Percentiles rank a stretch among this genome's conserved stretches.
These are phyloP conservation scores for Phoxinus dragarum DNA, from an alignment of 2,797 vertebrate genomes.

Conservation along the genomic window DNA sequence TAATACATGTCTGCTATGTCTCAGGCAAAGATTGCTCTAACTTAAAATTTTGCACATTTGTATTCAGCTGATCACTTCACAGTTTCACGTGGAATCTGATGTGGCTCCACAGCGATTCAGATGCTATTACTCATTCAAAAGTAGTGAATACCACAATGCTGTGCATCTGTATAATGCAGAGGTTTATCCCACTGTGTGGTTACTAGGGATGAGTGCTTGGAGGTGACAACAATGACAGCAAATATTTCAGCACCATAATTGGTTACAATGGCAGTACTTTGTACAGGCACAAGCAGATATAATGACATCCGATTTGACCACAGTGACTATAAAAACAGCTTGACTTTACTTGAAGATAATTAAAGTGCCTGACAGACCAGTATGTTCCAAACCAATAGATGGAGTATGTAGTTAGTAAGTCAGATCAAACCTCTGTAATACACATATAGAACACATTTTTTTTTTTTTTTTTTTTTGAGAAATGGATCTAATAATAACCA, in stretches of 20 bases:
- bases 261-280: background rate
- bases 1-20: slow-evolving; percentile 13
- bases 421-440: background rate
- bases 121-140: slow-evolving; percentile 23
- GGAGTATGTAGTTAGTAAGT: background rate
- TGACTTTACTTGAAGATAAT: background rate
- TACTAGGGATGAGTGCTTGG: background rate
- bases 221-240: background rate
- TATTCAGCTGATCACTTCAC: slow-evolving; percentile 11
- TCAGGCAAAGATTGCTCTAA: slow-evolving; percentile 7
- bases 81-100: slow-evolving; percentile 23
- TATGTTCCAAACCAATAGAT: background rate
- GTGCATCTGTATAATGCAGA: slow-evolving; percentile 25
- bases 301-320: background rate
- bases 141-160: slow-evolving; percentile 13
- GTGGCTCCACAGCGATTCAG: background rate
- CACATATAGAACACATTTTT: background rate
- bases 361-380: background rate
- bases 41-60: slow-evolving; percentile 34
- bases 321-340: background rate
- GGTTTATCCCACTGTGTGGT: slow-evolving; percentile 18
- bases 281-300: no score
- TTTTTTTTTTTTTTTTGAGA: no score
- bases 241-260: background rate
- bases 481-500: background rate